phyloP scores from a whole-genome alignment of 2,113 vertebrate genomes.

The Falco punctatus region DNA sequence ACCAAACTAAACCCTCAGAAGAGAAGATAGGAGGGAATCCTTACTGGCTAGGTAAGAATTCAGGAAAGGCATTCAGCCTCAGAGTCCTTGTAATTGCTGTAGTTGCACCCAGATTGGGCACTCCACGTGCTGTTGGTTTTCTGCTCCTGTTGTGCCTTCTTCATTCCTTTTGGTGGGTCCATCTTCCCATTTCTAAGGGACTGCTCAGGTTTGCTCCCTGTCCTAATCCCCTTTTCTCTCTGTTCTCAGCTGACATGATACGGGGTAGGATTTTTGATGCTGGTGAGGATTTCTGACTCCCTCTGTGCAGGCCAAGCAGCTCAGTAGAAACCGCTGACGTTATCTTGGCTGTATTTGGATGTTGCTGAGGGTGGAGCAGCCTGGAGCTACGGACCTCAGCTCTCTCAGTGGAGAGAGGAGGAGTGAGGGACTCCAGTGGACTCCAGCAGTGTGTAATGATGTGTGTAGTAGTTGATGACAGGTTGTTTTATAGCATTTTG shows the following conservation, averaged over 20 bases:
- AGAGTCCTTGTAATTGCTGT: background rate
- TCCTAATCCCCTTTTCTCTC: background rate
- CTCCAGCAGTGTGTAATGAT: background rate
- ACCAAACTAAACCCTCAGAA: background rate
- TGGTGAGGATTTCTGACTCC: background rate
- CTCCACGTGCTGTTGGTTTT: background rate
- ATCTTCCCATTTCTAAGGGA: background rate
- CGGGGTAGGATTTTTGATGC: background rate
- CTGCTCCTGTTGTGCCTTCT: background rate
- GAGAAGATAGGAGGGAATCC: background rate
- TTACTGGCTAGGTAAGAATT: background rate
- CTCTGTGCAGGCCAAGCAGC: background rate
- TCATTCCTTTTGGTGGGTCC: background rate
- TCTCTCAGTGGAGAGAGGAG: background rate
- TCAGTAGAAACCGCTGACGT: rapidly evolving
- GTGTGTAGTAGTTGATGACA: background rate
- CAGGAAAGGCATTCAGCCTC: background rate
- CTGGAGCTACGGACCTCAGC: background rate
- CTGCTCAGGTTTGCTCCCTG: background rate
- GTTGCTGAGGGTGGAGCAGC: background rate
- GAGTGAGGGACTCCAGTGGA: background rate
- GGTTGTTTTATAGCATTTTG: background rate
- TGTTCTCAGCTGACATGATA: background rate
- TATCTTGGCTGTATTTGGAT: background rate
- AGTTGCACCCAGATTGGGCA: rapidly evolving